A percentile compares a stretch with the other conserved stretches of the same genome.
Evolutionary conservation across 2,797 vertebrate species (phyloP).

Genomic region (Squalus acanthias): DNA sequence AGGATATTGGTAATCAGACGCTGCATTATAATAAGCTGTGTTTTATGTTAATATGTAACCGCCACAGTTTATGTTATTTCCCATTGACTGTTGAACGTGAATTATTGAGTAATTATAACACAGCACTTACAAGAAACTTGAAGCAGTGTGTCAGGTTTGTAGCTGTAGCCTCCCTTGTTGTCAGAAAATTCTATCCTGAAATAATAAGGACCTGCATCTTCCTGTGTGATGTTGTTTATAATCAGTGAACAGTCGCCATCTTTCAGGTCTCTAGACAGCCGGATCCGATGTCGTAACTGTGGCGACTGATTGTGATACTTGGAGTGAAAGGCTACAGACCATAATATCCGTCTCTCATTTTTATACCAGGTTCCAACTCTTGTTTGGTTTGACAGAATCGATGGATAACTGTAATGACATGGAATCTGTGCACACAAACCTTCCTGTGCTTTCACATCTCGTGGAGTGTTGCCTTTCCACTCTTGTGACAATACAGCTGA

Average conservation of each 20-base stretch:
- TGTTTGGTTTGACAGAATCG: neutral
- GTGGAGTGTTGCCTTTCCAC: neutral
- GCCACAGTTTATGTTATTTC: neutral
- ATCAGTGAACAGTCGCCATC: neutral
- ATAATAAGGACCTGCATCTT: neutral
- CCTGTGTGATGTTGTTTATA: neutral
- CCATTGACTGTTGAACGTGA: neutral
- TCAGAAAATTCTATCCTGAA: neutral
- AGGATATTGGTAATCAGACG: no score
- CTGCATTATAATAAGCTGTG: no score
- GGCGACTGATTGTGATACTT: neutral
- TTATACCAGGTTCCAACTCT: neutral
- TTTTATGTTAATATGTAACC: neutral
- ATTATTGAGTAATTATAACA: neutral
- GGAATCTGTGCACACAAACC: neutral
- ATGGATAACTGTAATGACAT: neutral
- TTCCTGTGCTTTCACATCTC: neutral
- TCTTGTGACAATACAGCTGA: neutral
- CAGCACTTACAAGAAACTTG: neutral
- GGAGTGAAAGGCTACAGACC: neutral
- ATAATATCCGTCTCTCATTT: neutral
- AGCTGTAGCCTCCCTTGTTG: neutral
- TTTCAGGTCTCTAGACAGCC: neutral
- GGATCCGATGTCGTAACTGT: neutral
- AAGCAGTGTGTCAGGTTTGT: neutral